phyloP scores from a whole-genome alignment of 2,888 invertebrate species.

The Silvanus unidentatus region DNA sequence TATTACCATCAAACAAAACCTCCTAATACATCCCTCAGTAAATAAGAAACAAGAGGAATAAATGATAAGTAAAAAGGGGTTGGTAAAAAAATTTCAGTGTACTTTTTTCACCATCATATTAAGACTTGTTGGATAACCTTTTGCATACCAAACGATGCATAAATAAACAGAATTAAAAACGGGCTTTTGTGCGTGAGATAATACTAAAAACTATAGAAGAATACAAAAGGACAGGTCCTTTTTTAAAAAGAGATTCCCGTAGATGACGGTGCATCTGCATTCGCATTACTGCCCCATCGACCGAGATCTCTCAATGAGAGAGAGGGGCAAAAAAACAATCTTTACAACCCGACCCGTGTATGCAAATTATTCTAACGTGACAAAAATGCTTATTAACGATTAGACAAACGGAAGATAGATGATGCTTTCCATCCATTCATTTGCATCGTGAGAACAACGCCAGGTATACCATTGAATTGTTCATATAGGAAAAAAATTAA shows the following conservation, averaged over 20 bases:
- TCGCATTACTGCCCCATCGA: not conserved
- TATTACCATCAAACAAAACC: too few species aligned
- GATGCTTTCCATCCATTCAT: slow-evolving; percentile 17
- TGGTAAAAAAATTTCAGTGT: too few species aligned
- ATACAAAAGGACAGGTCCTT: slow-evolving; percentile 2
- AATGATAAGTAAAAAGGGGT: too few species aligned
- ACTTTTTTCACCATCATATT: too few species aligned
- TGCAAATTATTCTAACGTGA: slow-evolving; percentile 27
- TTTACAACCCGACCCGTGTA: slow-evolving; percentile 10
- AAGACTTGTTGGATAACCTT: not conserved
- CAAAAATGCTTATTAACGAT: slow-evolving; percentile 33
- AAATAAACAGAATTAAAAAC: slow-evolving; percentile 30
- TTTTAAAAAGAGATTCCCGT: not conserved
- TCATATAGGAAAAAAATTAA: slow-evolving; percentile 17
- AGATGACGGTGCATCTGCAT: slow-evolving; percentile 1
- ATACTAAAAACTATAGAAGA: slow-evolving; percentile 22
- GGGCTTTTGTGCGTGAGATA: slow-evolving; percentile 27
- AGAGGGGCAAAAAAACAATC: not conserved
- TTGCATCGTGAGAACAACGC: slow-evolving; percentile 22
- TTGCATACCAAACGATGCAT: slow-evolving; percentile 14
- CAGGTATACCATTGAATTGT: slow-evolving; percentile 11
- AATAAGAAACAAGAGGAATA: too few species aligned
- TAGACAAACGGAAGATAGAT: slow-evolving; percentile 29
- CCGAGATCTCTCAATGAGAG: not conserved
- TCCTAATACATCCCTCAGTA: too few species aligned